These are phyloP conservation scores for Pachycephus smyrnensis DNA, from an alignment of 2,888 invertebrate genomes.

Conservation along the genomic window DNA sequence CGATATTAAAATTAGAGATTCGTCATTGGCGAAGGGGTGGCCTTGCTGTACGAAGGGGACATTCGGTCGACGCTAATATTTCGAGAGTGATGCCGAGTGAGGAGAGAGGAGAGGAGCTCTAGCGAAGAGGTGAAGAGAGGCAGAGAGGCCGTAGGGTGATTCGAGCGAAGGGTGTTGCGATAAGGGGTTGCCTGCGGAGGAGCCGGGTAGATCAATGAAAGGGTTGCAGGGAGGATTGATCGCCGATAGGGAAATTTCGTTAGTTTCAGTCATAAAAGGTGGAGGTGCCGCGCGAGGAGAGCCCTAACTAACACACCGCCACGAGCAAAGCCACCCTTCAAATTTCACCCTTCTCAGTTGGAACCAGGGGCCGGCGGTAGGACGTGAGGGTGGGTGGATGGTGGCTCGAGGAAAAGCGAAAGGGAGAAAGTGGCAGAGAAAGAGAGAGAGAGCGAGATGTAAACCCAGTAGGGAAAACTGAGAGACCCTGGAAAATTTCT, in stretches of 20 bases:
- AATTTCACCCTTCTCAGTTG: conserved; percentile 59
- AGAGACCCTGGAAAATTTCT: background rate
- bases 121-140: conserved; percentile 21
- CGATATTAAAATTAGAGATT: conserved; percentile 58
- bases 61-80: conserved; percentile 50
- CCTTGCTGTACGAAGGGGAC: conserved; percentile 12
- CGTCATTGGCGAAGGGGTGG: conserved; percentile 41
- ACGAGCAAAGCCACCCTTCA: conserved; percentile 39
- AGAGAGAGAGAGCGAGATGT: background rate
- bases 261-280: conserved; percentile 61
- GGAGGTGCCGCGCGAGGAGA: conserved; percentile 46
- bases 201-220: conserved; percentile 61
- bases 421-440: conserved; percentile 5
- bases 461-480: background rate
- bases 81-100: conserved; percentile 36
- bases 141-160: conserved; percentile 29
- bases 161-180: conserved; percentile 58
- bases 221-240: conserved; percentile 61
- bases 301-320: conserved; percentile 54
- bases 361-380: conserved; percentile 49
- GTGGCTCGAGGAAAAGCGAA: conserved; percentile 12
- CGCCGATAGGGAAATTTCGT: conserved; percentile 65
- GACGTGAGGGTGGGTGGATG: conserved; percentile 8
- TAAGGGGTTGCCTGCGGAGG: conserved; percentile 56
- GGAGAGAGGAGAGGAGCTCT: conserved; percentile 21